Percentiles rank a stretch among this genome's conserved stretches.
phyloP scores from a whole-genome alignment of 2,888 invertebrate species.

The Linyphia triangularis region DNA sequence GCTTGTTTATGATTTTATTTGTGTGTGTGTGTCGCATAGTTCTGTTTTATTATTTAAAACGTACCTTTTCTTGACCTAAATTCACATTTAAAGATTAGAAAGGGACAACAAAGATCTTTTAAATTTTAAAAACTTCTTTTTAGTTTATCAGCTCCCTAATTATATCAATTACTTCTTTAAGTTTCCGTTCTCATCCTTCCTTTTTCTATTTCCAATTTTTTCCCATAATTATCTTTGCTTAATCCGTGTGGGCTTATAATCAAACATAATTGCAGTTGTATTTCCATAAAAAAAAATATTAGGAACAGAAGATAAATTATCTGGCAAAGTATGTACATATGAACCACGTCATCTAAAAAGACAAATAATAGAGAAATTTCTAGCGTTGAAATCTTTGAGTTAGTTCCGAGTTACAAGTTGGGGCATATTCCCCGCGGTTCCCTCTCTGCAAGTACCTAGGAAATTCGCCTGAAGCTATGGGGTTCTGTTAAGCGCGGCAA shows the following conservation, averaged over 20 bases:
- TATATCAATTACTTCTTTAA: too few species aligned
- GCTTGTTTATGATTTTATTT: background rate
- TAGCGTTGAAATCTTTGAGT: constrained; percentile 13
- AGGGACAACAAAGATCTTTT: background rate
- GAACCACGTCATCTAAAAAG: too few species aligned
- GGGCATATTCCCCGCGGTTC: background rate
- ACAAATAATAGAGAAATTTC: background rate
- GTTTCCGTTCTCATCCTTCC: background rate
- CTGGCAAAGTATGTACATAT: constrained; percentile 1
- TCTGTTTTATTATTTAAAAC: background rate
- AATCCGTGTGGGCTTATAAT: constrained; percentile 40
- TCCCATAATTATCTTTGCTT: background rate
- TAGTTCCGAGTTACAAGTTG: constrained; percentile 34
- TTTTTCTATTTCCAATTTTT: background rate
- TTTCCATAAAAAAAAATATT: background rate
- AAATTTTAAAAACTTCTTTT: background rate
- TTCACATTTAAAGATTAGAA: background rate
- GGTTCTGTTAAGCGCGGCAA: too few species aligned
- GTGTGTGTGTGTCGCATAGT: background rate
- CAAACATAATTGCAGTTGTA: constrained; percentile 35
- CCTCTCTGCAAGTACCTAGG: background rate
- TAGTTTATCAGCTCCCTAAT: too few species aligned
- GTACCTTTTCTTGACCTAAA: background rate
- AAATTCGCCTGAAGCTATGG: too few species aligned
- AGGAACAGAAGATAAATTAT: background rate